Evolutionary conservation across 2,113 vertebrate species (phyloP), one percentile per base, ranked within the genome.

Genomic region (Marmota flaviventris): DNA sequence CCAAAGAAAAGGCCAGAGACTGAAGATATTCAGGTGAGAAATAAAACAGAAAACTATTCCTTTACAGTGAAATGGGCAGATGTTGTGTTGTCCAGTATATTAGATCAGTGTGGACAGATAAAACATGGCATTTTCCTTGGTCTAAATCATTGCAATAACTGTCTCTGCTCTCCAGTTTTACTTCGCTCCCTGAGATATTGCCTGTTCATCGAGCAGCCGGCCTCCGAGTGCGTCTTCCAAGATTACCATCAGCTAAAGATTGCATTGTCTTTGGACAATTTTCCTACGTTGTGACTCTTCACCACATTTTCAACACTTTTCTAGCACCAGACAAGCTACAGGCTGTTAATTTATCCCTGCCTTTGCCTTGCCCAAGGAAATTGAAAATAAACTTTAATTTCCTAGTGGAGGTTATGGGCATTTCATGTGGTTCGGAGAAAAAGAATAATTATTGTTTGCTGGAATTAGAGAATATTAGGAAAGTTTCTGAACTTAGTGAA

Each of bases 341-440:
- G 94, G 85, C 93, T 91, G 94, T 94, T 97, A 93, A 98, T 98
- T 97, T 92, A 96, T 65, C 63, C 72, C 85, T 94, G 97, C 97
- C 32, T 96, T 85, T 92, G 95, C 92, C 81, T 97, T 95, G 84
- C 90, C 84, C 90, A 94, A 98, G 97, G 98, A 98, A 98, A 98
- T 98, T 98, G 93, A 98, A 98, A 97, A 96, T 97, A 98, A 97
- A 97, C 81, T 98, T 98, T 98, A 98, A 98, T 98, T 98, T 98
- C 98, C 97, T 97, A 97, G 92, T 94, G 0, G 34, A 95, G 53
- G 93, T 93, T 95, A 78, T 72, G 89, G 89, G 76, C 94, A 42
- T 25, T 96, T 94, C 92, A 63, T 91, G 95, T 91, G 69, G 56
- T 93, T 96, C 5, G 4, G 83, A 73, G 51, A 85, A 48, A 91